phyloP scores from a whole-genome alignment of 2,888 invertebrate genomes.

The Tridacna gigas region DNA sequence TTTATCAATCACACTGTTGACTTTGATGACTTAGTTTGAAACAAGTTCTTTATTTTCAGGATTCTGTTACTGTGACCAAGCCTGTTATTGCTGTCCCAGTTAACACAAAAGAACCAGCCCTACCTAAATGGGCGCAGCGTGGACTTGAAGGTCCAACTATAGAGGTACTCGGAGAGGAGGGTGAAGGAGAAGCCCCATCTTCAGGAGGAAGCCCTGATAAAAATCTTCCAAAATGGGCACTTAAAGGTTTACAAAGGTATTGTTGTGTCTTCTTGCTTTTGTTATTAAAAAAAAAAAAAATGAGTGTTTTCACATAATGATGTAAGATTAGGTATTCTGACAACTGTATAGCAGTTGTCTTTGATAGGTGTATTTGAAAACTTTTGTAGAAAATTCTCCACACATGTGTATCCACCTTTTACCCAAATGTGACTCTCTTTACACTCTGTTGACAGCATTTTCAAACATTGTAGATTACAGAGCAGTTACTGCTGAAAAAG shows the following conservation, averaged over 20 bases:
- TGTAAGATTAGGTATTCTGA: too few relatives aligned
- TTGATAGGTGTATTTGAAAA: too few relatives aligned
- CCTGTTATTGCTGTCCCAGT: conserved; percentile 52
- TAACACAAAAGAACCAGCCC: conserved; percentile 28
- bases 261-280: background rate
- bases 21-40: too few relatives aligned
- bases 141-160: conserved; percentile 53
- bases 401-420: too few relatives aligned
- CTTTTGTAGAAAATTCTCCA: too few relatives aligned
- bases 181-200: conserved; percentile 36
- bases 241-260: conserved; percentile 52
- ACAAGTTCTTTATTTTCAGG: background rate
- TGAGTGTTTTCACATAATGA: too few relatives aligned
- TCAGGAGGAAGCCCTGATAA: conserved; percentile 38
- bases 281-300: background rate
- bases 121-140: conserved; percentile 69
- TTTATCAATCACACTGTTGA: too few relatives aligned
- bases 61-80: conserved; percentile 6
- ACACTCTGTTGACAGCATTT: too few relatives aligned
- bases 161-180: conserved; percentile 44
- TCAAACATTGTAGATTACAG: too few relatives aligned
- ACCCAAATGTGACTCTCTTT: too few relatives aligned
- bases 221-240: conserved; percentile 68
- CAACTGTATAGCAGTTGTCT: too few relatives aligned
- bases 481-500: too few relatives aligned